phyloP scores from a whole-genome alignment of 2,888 invertebrate genomes.

The Drosophila setosimentum region DNA sequence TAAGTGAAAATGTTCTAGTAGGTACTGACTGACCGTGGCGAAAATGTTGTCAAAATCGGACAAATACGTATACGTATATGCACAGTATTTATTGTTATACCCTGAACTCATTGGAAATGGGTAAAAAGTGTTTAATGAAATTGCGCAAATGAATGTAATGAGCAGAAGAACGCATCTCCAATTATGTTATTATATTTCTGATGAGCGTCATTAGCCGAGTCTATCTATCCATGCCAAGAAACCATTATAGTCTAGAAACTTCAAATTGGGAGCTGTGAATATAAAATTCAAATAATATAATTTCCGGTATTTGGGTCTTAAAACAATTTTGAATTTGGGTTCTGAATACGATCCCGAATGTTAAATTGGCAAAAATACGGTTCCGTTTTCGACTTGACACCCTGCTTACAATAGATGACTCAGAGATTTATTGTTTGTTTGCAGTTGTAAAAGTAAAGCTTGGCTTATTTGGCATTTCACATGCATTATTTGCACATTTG shows the following conservation, averaged over 20 bases:
- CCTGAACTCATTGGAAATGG: neutral
- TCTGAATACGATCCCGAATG: neutral
- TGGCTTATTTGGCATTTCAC: neutral
- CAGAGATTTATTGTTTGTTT: neutral
- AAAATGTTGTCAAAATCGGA: neutral
- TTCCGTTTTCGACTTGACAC: neutral
- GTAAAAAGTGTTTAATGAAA: too few species aligned
- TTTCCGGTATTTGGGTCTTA: neutral
- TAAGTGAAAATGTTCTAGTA: neutral
- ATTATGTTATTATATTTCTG: neutral
- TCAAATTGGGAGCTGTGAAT: neutral
- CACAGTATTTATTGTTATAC: neutral
- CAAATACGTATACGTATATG: neutral
- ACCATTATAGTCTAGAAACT: neutral
- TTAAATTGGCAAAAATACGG: neutral
- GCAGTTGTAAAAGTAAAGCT: neutral
- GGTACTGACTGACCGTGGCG: neutral
- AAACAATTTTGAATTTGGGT: neutral
- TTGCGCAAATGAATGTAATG: neutral
- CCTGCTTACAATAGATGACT: neutral
- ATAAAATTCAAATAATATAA: neutral
- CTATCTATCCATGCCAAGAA: too few species aligned
- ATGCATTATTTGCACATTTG: neutral
- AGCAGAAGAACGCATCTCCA: neutral
- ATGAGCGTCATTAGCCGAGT: neutral